Evolutionary conservation across 2,888 invertebrate species (phyloP).

Genomic region (Cartodere bifasciata): DNA sequence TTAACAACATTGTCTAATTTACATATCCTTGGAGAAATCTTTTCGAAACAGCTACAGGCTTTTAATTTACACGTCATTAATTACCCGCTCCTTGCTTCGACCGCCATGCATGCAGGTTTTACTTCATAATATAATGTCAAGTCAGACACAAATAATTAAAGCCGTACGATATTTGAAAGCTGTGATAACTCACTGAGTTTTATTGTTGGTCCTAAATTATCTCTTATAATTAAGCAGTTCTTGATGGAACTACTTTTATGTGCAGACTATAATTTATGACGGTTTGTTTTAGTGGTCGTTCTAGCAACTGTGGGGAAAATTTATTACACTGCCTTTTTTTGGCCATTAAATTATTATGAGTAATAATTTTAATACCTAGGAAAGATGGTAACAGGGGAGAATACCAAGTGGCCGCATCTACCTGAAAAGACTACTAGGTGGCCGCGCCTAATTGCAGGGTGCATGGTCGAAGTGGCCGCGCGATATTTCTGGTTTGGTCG

Average conservation of each 20-base stretch:
- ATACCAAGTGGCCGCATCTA: no score
- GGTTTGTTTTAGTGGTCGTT: no score
- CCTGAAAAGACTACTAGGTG: no score
- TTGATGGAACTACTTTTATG: constrained; percentile 20
- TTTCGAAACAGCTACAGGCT: constrained; percentile 32
- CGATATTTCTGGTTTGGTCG: no score
- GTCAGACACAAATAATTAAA: constrained; percentile 30
- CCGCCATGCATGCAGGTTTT: constrained; percentile 20
- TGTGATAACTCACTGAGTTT: constrained; percentile 27
- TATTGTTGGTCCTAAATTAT: constrained; percentile 27
- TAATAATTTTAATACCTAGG: no score
- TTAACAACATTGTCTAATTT: constrained; percentile 34
- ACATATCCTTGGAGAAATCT: constrained; percentile 35
- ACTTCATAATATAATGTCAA: constrained; percentile 33
- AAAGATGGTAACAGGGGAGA: no score
- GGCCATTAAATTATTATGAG: no score
- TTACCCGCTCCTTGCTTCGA: constrained; percentile 15
- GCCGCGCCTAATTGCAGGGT: no score
- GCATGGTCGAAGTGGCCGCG: no score
- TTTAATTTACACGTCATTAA: constrained; percentile 36
- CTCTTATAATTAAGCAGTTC: constrained; percentile 26
- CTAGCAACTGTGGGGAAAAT: no score
- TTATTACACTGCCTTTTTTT: no score
- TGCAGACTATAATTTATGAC: no score
- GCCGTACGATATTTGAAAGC: constrained; percentile 31